Evolutionary conservation across 1,140 invertebrate genomes (phyloP), one percentile per base, ranked within the genome.

Genomic region (Musca domestica): DNA sequence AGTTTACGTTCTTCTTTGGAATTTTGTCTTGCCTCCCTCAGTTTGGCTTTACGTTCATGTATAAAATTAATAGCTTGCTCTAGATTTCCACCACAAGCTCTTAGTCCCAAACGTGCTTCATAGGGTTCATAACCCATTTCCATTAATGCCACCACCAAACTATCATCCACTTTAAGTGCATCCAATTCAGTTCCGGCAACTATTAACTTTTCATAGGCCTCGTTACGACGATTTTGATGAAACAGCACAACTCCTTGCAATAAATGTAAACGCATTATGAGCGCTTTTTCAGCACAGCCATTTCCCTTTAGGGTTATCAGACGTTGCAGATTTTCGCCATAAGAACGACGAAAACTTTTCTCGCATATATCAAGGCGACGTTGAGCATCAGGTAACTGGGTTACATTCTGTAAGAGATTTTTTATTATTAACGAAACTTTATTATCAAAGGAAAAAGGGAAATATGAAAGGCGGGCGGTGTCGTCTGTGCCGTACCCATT

Each of bases 211-310:
- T 75, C 72, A 23, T 82, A 82, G 0, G 91, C 89, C 68, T 88
- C 86, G 4, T 83, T 74, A 0, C 87, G 79, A 69, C 86, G 85
- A 73, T 91, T 90, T 79, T 90, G 87, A 76, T 93, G 91, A 78
- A 89, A 93, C 1, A 88, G 82, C 7, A 92, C 87, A 64, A 93
- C 88, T 1, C 89, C 92, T 82, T 93, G 91, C 17, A 94, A 83
- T 30, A 93, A 79, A 80, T 93, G 90, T 10, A 94, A 83, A 3
- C 91, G 86, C 85, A 92, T 87, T 64, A 92, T 85, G 15, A 93
- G 77, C 1, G 88, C 90, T 19, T 87, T 83, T 76, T 92, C 91
- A 69, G 88, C 89, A 5, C 87, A 89, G 6, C 69, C 67, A 54
- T 73, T 75, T 2, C 89, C 91, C 82, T 92, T 93, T 0, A 93